Base-by-base conservation (phyloP, 2,113 vertebrate genomes). In the Seriola dumerili region DNA sequence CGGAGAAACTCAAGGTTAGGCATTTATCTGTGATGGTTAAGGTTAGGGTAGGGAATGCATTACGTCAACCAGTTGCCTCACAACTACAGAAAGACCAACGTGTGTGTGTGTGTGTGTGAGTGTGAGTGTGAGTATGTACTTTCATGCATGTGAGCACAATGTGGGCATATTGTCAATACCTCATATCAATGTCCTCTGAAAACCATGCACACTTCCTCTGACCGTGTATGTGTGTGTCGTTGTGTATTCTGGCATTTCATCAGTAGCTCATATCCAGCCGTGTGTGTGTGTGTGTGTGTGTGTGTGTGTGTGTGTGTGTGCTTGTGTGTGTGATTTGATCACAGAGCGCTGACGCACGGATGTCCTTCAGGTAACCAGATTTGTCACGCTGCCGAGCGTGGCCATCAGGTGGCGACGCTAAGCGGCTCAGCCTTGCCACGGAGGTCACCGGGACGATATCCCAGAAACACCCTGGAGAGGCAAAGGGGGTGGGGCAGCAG, bases 291-390 rank as follows among this genome's bases (percentile, higher is more conserved):
- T 59, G 21, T 65, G 40, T 42, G 40, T 42, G 40, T 9, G 57
- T 64, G 52, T 52, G 40, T 42, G 40, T 9, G 40, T 69, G 48
- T 65, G 36, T 38, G 44, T 48, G 40, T 42, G 40, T 9, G 57
- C 61, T 46, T 52, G 61, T 59, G 42, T 67, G 12, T 42, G 5
- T 62, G 66, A 91, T 89, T 77, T 75, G 57, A 91, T 91, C 79
- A 85, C 25, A 52, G 55, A 75, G 72, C 25, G 42, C 84, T 83
- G 86, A 88, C 21, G 66, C 89, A 86, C 57, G 75, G 76, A 89
- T 84, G 93, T 90, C 90, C 91, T 94, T 93, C 91, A 93, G 89
- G 88, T 93, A 92, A 91, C 81, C 84, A 89, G 88, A 91, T 93
- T 92, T 90, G 92, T 92, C 87, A 78, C 63, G 9, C 52, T 62